Evolutionary conservation across 1,140 invertebrate genomes (phyloP).

Genomic region (Habropoda laboriosa): DNA sequence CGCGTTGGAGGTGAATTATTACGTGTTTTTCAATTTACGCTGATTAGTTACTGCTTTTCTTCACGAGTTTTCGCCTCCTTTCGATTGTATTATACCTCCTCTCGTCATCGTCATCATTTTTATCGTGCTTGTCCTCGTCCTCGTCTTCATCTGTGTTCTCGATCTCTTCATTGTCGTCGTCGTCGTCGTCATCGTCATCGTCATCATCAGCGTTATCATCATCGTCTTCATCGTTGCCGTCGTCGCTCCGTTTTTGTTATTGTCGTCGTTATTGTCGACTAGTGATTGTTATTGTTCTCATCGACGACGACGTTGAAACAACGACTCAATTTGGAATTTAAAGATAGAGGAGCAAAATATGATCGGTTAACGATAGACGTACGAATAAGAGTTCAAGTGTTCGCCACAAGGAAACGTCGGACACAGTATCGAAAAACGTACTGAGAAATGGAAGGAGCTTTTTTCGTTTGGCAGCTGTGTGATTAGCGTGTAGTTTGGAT

Average conservation of each 20-base stretch:
- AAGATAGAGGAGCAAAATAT: background rate
- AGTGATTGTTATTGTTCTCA: background rate
- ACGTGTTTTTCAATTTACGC: background rate
- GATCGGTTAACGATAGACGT: too few species aligned
- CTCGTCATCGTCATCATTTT: background rate
- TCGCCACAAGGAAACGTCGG: background rate
- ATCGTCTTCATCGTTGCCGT: background rate
- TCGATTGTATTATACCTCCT: too few species aligned
- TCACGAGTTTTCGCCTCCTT: background rate
- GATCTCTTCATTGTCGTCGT: background rate
- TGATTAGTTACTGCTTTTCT: background rate
- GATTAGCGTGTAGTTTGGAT: constrained; percentile 6
- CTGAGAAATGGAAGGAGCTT: background rate
- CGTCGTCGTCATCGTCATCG: background rate
- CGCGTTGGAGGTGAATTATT: constrained; percentile 38
- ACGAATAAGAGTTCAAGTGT: background rate
- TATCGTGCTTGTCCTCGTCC: background rate
- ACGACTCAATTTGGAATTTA: background rate
- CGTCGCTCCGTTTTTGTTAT: too few species aligned
- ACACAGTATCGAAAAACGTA: background rate
- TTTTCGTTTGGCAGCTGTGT: background rate
- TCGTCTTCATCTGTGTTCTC: background rate
- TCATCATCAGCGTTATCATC: background rate
- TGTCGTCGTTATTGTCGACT: background rate
- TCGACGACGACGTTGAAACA: background rate